phyloP scores from a whole-genome alignment of 2,113 vertebrate species.

The Phylloscopus whistleri region DNA sequence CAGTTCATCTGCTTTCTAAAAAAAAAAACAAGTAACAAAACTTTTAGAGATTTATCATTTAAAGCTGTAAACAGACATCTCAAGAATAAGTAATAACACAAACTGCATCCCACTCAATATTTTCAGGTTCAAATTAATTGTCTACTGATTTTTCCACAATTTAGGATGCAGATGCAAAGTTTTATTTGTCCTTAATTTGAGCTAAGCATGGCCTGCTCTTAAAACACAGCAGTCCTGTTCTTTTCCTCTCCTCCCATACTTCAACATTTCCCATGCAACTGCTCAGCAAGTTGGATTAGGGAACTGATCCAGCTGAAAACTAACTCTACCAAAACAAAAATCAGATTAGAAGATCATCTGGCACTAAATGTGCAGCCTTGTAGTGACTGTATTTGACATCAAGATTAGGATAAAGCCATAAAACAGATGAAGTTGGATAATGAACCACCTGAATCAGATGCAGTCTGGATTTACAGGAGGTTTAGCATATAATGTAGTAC shows the following conservation, averaged over 20 bases:
- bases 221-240: background rate
- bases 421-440: background rate
- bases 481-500: background rate
- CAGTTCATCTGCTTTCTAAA: background rate
- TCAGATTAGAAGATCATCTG: background rate
- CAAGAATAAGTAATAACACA: background rate
- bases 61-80: background rate
- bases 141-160: background rate
- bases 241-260: background rate
- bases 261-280: background rate
- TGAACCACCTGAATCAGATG: background rate
- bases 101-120: background rate
- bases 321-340: background rate
- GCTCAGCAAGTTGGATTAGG: background rate
- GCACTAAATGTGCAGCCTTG: background rate
- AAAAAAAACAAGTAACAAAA: background rate
- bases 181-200: background rate
- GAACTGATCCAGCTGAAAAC: constrained; percentile 6
- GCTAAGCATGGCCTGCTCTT: background rate
- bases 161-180: background rate
- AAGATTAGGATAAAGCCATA: background rate
- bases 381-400: background rate
- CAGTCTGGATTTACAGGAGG: background rate
- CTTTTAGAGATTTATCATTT: background rate
- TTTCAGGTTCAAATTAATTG: background rate